Conservation (phyloP, 2,797 vertebrate species). For the Cuniculus paca region DNA sequence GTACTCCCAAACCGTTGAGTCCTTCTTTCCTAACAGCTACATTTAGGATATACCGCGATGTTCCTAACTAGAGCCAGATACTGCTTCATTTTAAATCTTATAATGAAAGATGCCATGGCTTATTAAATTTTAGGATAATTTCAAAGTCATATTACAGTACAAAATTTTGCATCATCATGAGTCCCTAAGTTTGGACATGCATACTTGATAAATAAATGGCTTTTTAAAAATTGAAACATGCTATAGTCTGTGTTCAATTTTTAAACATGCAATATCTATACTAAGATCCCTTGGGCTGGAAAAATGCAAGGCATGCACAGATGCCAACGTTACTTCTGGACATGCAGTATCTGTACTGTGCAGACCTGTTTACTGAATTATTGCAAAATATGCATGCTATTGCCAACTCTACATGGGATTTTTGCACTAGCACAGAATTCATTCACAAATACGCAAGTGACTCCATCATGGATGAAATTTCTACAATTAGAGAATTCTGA, state of each 20-base stretch:
- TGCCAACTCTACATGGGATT: neutral
- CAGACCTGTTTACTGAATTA: constrained; percentile 65
- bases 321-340: constrained; percentile 81
- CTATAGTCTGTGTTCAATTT: constrained; percentile 83
- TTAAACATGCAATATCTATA: constrained; percentile 88
- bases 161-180: constrained; percentile 29
- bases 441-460: constrained; percentile 19
- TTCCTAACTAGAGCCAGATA: neutral
- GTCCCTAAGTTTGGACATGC: constrained; percentile 85
- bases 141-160: neutral
- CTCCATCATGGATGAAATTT: constrained; percentile 3
- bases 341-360: constrained; percentile 87
- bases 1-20: neutral
- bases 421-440: constrained; percentile 75
- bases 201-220: constrained; percentile 80
- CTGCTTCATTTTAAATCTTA: neutral
- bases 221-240: constrained; percentile 87
- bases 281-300: constrained; percentile 82
- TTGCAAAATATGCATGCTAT: constrained; percentile 77
- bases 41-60: neutral
- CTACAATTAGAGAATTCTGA: constrained; percentile 39
- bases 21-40: neutral
- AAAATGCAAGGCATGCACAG: constrained; percentile 89
- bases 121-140: neutral
- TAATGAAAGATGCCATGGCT: neutral